A percentile compares a stretch with the other conserved stretches of the same genome.
These are phyloP conservation scores for Baccha elongata DNA, from an alignment of 2,888 invertebrate genomes.

Conservation along the genomic window DNA sequence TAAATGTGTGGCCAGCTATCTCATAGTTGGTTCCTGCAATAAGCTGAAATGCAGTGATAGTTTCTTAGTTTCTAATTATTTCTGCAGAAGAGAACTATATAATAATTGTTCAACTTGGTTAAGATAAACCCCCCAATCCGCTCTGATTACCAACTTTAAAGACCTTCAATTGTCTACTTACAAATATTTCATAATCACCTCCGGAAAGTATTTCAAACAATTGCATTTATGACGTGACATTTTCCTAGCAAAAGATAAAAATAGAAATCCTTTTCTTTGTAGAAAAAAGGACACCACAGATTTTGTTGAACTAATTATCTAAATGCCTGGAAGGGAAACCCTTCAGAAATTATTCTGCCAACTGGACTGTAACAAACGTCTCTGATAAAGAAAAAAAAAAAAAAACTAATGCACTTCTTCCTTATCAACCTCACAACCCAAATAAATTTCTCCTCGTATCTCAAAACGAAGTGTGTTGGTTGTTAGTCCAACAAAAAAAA, in stretches of 20 bases:
- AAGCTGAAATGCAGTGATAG: too few relatives aligned
- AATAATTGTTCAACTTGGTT: too few relatives aligned
- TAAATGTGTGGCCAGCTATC: too few relatives aligned
- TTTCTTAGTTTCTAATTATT: too few relatives aligned
- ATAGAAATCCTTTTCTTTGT: not conserved
- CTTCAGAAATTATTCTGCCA: slow-evolving; percentile 12
- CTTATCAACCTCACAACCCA: slow-evolving; percentile 63
- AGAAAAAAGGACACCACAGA: not conserved
- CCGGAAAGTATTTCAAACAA: not conserved
- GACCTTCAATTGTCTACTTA: not conserved
- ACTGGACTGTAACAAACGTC: slow-evolving; percentile 28
- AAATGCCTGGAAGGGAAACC: slow-evolving; percentile 19
- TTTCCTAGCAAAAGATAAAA: not conserved
- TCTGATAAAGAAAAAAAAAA: not conserved
- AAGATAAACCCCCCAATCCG: not conserved
- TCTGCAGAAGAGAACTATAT: too few relatives aligned
- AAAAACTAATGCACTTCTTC: slow-evolving; percentile 49
- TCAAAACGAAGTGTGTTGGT: slow-evolving; percentile 4
- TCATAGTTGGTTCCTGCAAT: too few relatives aligned
- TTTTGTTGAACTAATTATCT: slow-evolving; percentile 27
- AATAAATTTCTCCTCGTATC: slow-evolving; percentile 51
- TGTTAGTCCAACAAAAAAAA: not conserved
- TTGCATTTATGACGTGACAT: not conserved
- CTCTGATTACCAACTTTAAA: not conserved
- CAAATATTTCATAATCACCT: not conserved